phyloP scores from a whole-genome alignment of 2,113 vertebrate species.

The Crocuta crocuta region DNA sequence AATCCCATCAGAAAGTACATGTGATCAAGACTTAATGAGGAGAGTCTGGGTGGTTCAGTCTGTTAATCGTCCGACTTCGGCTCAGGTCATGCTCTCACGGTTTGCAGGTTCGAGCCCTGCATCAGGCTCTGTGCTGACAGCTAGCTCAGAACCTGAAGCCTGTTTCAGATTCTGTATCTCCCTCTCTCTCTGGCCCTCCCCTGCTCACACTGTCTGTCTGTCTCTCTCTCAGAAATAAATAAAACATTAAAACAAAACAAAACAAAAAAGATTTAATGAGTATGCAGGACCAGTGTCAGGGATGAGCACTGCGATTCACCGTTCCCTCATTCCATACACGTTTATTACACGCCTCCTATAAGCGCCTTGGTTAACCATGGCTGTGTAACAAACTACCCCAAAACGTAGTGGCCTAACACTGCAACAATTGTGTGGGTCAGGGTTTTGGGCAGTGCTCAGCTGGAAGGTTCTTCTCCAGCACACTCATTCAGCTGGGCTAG shows the following conservation, averaged over 20 bases:
- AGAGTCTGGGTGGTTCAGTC: too few species aligned
- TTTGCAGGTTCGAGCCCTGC: too few species aligned
- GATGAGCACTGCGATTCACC: background rate
- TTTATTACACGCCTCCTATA: background rate
- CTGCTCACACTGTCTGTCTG: too few species aligned
- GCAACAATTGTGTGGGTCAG: background rate
- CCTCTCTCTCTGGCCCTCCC: too few species aligned
- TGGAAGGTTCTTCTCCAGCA: background rate
- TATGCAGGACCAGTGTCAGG: background rate
- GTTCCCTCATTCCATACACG: background rate
- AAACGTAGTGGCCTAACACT: background rate
- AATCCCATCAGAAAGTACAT: background rate
- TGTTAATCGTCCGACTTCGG: too few species aligned
- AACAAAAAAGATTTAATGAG: background rate
- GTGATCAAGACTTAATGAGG: background rate
- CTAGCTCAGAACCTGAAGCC: too few species aligned
- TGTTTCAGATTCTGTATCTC: too few species aligned
- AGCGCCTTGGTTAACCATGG: background rate
- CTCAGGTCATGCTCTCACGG: too few species aligned
- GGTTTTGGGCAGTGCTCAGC: conserved; percentile 16
- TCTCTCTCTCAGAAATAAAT: too few species aligned
- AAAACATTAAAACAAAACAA: too few species aligned
- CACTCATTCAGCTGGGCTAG: background rate
- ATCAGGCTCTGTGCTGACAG: too few species aligned
- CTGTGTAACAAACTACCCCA: background rate